phyloP scores from a whole-genome alignment of 2,888 invertebrate genomes.

The Cerceris rybyensis region DNA sequence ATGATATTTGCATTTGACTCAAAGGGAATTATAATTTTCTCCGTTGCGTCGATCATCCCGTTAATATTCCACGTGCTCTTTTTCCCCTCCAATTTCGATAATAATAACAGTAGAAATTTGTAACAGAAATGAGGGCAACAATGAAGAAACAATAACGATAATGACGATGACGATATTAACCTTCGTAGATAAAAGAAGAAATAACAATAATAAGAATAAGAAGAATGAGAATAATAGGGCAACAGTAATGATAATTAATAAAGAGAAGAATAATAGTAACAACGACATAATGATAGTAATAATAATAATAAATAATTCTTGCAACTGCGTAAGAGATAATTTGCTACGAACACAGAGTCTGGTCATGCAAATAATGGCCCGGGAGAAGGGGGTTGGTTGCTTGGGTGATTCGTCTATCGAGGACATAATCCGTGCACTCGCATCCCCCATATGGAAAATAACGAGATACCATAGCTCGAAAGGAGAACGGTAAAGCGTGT shows the following conservation, averaged over 20 bases:
- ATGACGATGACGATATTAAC: conserved; percentile 13
- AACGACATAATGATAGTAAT: conserved; percentile 53
- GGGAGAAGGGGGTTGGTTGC: conserved; percentile 78
- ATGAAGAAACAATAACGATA: conserved; percentile 7
- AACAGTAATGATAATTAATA: conserved; percentile 36
- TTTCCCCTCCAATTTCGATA: too few species aligned
- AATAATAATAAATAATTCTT: conserved; percentile 70
- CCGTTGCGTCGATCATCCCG: background rate
- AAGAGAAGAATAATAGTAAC: conserved; percentile 54
- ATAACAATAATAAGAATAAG: conserved; percentile 2
- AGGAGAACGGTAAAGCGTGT: background rate
- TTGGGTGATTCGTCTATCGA: conserved; percentile 75
- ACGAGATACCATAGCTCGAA: background rate
- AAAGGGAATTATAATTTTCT: background rate
- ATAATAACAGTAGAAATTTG: too few species aligned
- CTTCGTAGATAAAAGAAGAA: background rate
- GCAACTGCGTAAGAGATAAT: conserved; percentile 79
- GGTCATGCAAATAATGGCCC: conserved; percentile 82
- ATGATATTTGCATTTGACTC: background rate
- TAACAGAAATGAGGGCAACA: background rate
- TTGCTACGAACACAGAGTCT: conserved; percentile 81
- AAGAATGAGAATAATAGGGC: conserved; percentile 28
- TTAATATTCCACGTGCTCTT: background rate
- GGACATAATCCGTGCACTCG: conserved; percentile 3
- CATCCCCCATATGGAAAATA: background rate